These are phyloP conservation scores for Jaculus jaculus DNA, from an alignment of 2,113 vertebrate species.

Conservation along the genomic window DNA sequence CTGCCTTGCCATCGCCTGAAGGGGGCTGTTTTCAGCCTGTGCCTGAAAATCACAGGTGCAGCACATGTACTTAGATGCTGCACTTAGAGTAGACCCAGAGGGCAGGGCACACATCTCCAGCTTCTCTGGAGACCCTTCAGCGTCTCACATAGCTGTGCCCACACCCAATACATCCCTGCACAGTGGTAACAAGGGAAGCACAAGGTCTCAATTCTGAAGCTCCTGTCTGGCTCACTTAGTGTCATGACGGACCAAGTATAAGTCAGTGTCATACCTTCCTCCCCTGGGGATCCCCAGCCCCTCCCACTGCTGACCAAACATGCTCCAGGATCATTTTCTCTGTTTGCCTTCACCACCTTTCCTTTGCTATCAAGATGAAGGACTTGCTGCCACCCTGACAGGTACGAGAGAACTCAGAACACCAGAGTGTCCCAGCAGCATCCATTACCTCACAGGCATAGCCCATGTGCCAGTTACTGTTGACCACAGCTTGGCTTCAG, in stretches of 20 bases:
- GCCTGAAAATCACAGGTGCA: background rate
- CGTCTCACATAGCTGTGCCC: background rate
- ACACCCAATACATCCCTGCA: slow-evolving; percentile 14
- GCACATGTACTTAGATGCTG: background rate
- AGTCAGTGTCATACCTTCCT: background rate
- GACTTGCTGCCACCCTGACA: background rate
- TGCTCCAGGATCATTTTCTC: slow-evolving; percentile 15
- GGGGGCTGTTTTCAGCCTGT: too few species aligned
- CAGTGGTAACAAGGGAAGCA: background rate
- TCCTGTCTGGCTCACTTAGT: background rate
- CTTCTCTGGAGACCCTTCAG: background rate
- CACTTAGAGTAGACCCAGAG: background rate
- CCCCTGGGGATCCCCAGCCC: background rate
- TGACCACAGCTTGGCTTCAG: background rate
- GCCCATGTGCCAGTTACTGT: background rate
- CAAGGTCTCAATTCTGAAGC: background rate
- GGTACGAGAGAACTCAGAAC: background rate
- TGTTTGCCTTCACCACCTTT: background rate
- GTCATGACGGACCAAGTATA: background rate
- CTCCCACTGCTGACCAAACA: background rate
- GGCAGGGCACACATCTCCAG: background rate
- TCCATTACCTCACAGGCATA: too few species aligned
- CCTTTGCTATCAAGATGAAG: background rate
- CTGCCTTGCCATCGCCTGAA: background rate
- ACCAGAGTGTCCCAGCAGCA: background rate